Percentiles rank a stretch among this genome's conserved stretches.
Conservation (phyloP, 1,140 invertebrate genomes). For the Ceratoteleas bidentatus region DNA sequence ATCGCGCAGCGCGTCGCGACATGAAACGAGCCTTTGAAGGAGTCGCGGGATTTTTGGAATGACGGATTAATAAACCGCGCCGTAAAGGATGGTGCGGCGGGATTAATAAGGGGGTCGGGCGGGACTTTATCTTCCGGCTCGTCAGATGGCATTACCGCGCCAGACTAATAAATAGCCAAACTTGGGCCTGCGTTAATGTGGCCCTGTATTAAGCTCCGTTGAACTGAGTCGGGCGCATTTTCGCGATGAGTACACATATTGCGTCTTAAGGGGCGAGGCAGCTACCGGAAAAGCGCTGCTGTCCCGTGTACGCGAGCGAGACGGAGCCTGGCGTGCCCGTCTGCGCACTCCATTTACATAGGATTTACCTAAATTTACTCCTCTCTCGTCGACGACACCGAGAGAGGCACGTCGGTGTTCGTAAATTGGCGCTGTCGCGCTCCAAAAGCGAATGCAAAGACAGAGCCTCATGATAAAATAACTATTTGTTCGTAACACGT, state of each 20-base stretch:
- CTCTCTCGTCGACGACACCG: conserved; percentile 45
- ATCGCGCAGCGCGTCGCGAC: conserved; percentile 3
- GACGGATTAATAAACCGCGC: conserved; percentile 47
- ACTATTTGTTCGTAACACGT: conserved; percentile 63
- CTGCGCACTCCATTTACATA: conserved; percentile 62
- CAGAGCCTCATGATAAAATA: conserved; percentile 64
- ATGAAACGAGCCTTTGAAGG: conserved; percentile 11
- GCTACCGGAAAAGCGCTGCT: conserved; percentile 52
- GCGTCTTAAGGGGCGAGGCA: conserved; percentile 58
- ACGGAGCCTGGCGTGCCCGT: conserved; percentile 11
- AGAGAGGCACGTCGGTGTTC: conserved; percentile 58
- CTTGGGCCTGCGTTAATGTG: too few relatives aligned
- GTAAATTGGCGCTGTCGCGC: conserved; percentile 65
- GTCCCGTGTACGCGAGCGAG: conserved; percentile 31
- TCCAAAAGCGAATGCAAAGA: conserved; percentile 58
- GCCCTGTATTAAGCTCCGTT: conserved; percentile 71
- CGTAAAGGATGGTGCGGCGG: conserved; percentile 50
- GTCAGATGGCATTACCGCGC: too few relatives aligned
- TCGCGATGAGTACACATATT: conserved; percentile 69
- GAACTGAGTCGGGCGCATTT: conserved; percentile 59
- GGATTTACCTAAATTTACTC: conserved; percentile 69
- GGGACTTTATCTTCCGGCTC: too few relatives aligned
- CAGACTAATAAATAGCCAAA: too few relatives aligned
- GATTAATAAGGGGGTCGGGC: too few relatives aligned
- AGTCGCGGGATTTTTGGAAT: conserved; percentile 22